Evolutionary conservation across 2,888 invertebrate genomes (phyloP), one percentile per base, ranked within the genome.

Genomic region (Scaptomyza reducta): DNA sequence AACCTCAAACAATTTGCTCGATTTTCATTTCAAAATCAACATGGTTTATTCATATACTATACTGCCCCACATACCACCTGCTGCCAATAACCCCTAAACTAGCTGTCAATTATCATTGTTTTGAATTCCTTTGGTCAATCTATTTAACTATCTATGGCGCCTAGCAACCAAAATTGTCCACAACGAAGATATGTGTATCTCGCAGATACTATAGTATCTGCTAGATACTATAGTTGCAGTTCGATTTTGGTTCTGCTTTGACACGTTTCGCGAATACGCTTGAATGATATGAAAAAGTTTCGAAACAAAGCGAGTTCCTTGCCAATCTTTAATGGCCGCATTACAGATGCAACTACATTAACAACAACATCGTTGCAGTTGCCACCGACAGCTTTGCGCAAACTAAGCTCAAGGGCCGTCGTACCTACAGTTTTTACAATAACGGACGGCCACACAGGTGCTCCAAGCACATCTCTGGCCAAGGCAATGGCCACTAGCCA

Each of bases 281-380:
- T 13, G 11, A 7, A 9, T 45, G 70, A 77, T 53, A 91, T 91
- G 90, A 86, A 89, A 72, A 89, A 89, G 72, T 88, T 91, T 51
- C 90, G 89, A 56, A 86, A 80, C 16, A 90, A 90, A 70, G 87
- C 91, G 1, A 89, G 86, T 61, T 91, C 91, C n/a, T 77, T 91
- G 50, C 90, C 91, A 14, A 77, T 91, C 35, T 91, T 91, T 50
- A 91, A 90, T 79, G 88, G 90, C 31, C 88, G 90, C 44, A 89
- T 90, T 16, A 86, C 89, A 5, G 90, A 90, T 56, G 83, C 90
- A 7, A 89, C 88, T 14, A 84, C 87, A 10, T 77, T 89, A 58
- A 89, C 90, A 49, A 81, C 84, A 10, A 79, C 84, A 10, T 90
- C 90, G 3, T 66, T 80, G 50, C 84, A 62, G 61, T 56, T 64